Conservation (phyloP, 2,797 vertebrate species). For the Cynopterus sphinx region DNA sequence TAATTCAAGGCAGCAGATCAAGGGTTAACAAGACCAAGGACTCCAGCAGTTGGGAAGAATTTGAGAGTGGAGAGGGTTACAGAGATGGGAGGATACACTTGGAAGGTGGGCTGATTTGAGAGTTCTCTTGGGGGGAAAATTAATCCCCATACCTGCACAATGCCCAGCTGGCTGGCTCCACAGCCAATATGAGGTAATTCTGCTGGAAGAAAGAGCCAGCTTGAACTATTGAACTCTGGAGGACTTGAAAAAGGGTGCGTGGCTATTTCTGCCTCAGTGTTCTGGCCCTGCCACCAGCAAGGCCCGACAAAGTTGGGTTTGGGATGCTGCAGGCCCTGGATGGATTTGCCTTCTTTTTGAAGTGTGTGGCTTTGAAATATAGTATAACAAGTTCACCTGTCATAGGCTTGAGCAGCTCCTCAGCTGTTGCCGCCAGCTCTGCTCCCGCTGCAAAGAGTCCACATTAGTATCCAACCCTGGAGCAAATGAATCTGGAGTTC, state of each 20-base stretch:
- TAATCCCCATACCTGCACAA: not conserved
- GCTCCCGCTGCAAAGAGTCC: slow-evolving; percentile 59
- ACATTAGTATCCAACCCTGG: slow-evolving; percentile 62
- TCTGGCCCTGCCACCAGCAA: not conserved
- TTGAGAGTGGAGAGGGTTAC: not conserved
- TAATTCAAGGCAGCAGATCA: not conserved
- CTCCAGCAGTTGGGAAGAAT: not conserved
- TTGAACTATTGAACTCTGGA: slow-evolving; percentile 12
- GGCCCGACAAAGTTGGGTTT: not conserved
- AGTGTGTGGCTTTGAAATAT: slow-evolving; percentile 59
- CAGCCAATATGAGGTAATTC: not conserved
- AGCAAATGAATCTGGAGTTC: slow-evolving; percentile 74
- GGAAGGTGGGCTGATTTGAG: not conserved
- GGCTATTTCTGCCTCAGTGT: slow-evolving; percentile 43
- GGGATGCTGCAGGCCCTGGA: slow-evolving; percentile 52
- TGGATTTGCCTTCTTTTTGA: slow-evolving; percentile 75
- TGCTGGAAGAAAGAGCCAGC: not conserved
- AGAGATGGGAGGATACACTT: not conserved
- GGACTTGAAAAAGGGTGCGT: not conserved
- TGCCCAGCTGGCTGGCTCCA: not conserved
- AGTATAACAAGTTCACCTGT: slow-evolving; percentile 70
- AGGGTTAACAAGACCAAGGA: not conserved
- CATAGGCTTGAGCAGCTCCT: slow-evolving; percentile 37
- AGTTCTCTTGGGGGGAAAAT: not conserved
- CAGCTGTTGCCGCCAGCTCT: slow-evolving; percentile 50